These are phyloP conservation scores for Agapornis roseicollis DNA, from an alignment of 2,113 vertebrate species.

Conservation along the genomic window DNA sequence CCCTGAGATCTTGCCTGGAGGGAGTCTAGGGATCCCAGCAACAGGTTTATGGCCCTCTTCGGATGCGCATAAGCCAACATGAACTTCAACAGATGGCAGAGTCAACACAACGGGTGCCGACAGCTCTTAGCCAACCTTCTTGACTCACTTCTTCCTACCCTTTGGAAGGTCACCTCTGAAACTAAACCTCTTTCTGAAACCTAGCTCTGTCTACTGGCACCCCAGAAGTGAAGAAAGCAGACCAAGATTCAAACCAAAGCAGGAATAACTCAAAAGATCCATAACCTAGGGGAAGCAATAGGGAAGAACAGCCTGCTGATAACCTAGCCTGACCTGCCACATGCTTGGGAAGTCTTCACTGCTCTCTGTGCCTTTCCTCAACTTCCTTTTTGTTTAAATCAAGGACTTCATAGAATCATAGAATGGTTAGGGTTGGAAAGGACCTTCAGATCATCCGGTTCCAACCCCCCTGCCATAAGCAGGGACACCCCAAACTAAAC, in stretches of 20 bases:
- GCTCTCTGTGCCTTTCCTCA: neutral
- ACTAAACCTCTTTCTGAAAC: neutral
- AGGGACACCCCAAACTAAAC: too few relatives aligned
- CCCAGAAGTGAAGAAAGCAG: constrained; percentile 35
- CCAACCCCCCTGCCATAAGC: too few relatives aligned
- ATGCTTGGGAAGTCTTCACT: neutral
- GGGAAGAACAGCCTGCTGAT: constrained; percentile 19
- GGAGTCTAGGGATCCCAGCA: neutral
- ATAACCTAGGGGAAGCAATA: neutral
- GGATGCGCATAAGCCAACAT: neutral
- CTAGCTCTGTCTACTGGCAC: neutral
- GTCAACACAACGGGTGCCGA: neutral
- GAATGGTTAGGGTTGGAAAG: too few relatives aligned
- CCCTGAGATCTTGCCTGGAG: neutral
- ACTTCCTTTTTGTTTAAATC: neutral
- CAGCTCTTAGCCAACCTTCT: neutral
- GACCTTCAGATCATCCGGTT: too few relatives aligned
- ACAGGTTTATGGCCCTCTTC: neutral
- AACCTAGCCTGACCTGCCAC: neutral
- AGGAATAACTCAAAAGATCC: neutral
- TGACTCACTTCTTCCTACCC: neutral
- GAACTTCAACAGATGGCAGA: neutral
- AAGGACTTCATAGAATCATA: too few relatives aligned
- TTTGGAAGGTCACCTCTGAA: neutral
- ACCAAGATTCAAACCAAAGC: constrained; percentile 12